Evolutionary conservation across 2,888 invertebrate genomes (phyloP), one percentile per base, ranked within the genome.

Genomic region (Orthosia incerta): DNA sequence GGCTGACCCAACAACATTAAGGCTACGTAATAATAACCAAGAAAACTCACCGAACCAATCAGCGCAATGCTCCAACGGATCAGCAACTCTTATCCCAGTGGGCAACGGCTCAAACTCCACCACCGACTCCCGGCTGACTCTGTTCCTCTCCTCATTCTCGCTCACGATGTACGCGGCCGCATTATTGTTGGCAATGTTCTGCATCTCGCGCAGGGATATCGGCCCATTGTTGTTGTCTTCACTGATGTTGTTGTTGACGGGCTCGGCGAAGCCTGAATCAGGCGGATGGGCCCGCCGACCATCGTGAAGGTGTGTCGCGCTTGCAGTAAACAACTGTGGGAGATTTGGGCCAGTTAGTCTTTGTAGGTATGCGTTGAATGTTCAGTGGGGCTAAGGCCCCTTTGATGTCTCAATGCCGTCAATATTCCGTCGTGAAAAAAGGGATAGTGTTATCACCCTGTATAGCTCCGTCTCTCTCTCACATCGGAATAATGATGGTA

Each of bases 161-260:
- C 96, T 96, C 82, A 93, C 92, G 86, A 97, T 97, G 90, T 97
- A 97, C 18, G 94, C 95, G 0, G 94, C 92, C 0, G 97, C 97
- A 83, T 97, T 97, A 90, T 97, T 97, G 90, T 97, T 97, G 77
- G 96, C 96, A 85, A 97, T 97, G 91, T 97, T 97, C 91, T 97
- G 96, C 95, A 97, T 94, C 90, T 97, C 97, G 31, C 96, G 95
- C 69, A 96, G 90, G 23, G 97, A 97, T 82, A 97, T 96, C 48
- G 96, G 97, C 0, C 97, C 97, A 87, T 97, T 97, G 93, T 97
- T 97, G 91, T 97, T 97, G 91, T 96, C 96, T 83, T 96, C 96
- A 87, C 91, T 92, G 87, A 95, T 91, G 89, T 95, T 95, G 91
- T 95, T 95, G 92, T 95, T 95, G 79, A 86, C 94, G 23, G 95